Base-by-base conservation (phyloP, 2,888 invertebrate species). In the Rhynchonema sp. region DNA sequence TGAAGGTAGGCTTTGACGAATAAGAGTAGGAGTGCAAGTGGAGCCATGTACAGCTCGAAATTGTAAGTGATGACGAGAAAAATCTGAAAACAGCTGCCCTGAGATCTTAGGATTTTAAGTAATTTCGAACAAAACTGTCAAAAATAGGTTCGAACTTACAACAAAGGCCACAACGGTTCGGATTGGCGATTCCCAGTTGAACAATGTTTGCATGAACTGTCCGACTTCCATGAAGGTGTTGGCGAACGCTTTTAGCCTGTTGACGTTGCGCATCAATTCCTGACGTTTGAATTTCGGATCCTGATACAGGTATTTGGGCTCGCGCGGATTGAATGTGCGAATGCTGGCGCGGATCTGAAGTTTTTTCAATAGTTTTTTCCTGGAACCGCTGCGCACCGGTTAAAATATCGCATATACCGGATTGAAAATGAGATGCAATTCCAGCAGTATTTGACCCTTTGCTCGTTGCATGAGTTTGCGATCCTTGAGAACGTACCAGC, bases 401-500 rank as follows among this genome's bases (percentile, higher is more conserved):
- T 13, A 38, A 38, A 38, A 38, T 38, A 17, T 13, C 38, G 17
- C 6, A 38, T 17, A 38, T 70, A 90, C 81, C 64, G 87, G 85
- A 76, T 92, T 96, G 86, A 89, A 98, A 56, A 87, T 78, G 6
- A 94, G 83, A 58, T 82, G 83, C 82, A 96, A 82, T 76, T 98
- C 94, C 59, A 98, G 75, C 52, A 88, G 78, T 69, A 96, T 89
- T 69, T 87, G 90, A 22, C 96, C 96, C 74, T 94, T 92, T n/a
- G 90, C 88, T 54, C 89, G 77, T 1, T 83, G 81, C 46, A 85
- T 79, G 69, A 96, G 80, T 72, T 94, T 96, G 75, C 89, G 87
- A 74, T 98, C 96, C 73, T 98, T 98, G 54, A 98, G 77, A 0
- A 87, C 85, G 74, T 88, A 96, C 96, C 96, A 96, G 64, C 87